Conservation (phyloP, 2,888 invertebrate species). For the Hypolimnas misippus region DNA sequence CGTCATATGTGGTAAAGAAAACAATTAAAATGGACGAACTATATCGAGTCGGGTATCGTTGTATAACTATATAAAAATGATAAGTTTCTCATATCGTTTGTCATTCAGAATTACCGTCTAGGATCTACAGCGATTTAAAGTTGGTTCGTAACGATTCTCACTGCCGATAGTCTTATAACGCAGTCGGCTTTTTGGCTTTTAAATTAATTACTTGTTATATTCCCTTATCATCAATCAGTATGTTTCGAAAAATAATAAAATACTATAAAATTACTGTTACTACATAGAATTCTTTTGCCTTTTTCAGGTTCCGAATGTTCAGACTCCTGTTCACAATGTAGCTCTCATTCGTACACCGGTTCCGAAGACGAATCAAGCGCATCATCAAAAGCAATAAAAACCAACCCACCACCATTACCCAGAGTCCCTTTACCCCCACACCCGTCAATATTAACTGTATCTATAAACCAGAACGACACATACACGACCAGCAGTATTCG, state of each 20-base stretch:
- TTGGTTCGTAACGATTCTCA: too few species aligned
- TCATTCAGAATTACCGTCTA: too few species aligned
- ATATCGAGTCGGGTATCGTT: too few species aligned
- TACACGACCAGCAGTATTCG: slow-evolving; percentile 67
- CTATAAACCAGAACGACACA: slow-evolving; percentile 58
- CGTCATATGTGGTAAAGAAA: too few species aligned
- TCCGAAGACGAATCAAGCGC: slow-evolving; percentile 60
- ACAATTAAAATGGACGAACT: too few species aligned
- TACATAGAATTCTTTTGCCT: not conserved
- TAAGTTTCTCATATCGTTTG: too few species aligned
- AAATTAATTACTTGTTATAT: too few species aligned
- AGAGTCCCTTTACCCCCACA: slow-evolving; percentile 46
- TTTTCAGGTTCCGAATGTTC: slow-evolving; percentile 88
- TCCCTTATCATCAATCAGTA: slow-evolving; percentile 69
- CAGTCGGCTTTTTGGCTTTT: too few species aligned
- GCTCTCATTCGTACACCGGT: slow-evolving; percentile 61
- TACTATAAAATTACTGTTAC: not conserved
- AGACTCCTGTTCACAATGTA: slow-evolving; percentile 87
- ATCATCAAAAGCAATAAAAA: slow-evolving; percentile 53
- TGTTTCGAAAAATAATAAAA: too few species aligned
- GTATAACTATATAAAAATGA: too few species aligned
- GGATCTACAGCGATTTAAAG: too few species aligned
- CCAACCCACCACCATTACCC: slow-evolving; percentile 62
- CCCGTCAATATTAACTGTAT: slow-evolving; percentile 59
- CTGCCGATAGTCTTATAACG: too few species aligned